Conservation (phyloP, 2,797 vertebrate species). For the Leucoraja ocellata region DNA sequence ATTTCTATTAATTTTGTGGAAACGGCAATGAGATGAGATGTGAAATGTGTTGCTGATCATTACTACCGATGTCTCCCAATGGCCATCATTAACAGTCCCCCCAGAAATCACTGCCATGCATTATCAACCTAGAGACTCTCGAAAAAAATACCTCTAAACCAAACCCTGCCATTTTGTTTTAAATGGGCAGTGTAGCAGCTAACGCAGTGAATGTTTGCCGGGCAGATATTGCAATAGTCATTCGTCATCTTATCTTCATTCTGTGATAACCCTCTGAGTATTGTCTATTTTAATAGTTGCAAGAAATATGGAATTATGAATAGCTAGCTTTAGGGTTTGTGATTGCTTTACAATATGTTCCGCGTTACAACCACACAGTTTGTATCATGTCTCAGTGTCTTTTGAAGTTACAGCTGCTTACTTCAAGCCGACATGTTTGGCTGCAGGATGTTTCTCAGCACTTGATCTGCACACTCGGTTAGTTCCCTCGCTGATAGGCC, state of each 20-base stretch:
- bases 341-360: conserved; percentile 31
- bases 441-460: conserved; percentile 12
- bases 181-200: background rate
- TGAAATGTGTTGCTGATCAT: background rate
- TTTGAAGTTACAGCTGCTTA: conserved; percentile 34
- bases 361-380: conserved; percentile 17
- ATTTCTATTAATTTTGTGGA: background rate
- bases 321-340: conserved; percentile 3
- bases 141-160: background rate
- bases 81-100: background rate
- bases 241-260: conserved; percentile 26
- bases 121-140: background rate
- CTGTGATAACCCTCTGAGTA: background rate
- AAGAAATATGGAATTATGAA: conserved; percentile 19
- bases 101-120: background rate
- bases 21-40: background rate
- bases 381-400: conserved; percentile 19
- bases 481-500: conserved; percentile 11
- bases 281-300: background rate
- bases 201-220: background rate
- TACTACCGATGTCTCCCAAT: background rate
- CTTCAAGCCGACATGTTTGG: conserved; percentile 24
- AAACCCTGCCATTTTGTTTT: background rate
- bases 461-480: background rate
- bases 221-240: background rate